Evolutionary conservation across 2,113 vertebrate genomes (phyloP).

Genomic region (Peromyscus maniculatus): DNA sequence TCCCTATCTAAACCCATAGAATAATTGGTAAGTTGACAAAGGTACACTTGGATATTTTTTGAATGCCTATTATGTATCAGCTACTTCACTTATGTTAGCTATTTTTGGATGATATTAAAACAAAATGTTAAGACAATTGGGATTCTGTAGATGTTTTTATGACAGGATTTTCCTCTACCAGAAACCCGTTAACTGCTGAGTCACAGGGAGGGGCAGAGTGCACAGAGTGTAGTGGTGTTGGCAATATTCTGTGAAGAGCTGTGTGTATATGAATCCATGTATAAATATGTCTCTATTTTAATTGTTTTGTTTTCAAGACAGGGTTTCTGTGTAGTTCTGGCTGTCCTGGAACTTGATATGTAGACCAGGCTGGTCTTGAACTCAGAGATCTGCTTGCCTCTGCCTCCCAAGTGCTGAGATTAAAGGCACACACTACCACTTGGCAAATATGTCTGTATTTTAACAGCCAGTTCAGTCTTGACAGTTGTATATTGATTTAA

Average conservation of each 20-base stretch:
- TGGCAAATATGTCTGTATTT: not conserved
- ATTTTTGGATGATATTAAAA: conserved; percentile 9
- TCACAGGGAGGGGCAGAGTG: not conserved
- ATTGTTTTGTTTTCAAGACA: not conserved
- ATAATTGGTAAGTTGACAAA: not conserved
- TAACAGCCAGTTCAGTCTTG: not conserved
- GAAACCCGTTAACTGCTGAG: not conserved
- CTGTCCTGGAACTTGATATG: no score
- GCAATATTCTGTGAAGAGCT: conserved; percentile 1
- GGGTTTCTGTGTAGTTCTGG: not conserved
- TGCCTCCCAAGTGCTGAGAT: no score
- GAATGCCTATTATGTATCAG: conserved; percentile 19
- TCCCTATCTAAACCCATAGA: conserved; percentile 26
- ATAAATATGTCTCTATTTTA: not conserved
- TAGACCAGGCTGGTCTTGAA: no score
- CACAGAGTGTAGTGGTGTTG: not conserved
- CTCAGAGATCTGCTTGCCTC: no score
- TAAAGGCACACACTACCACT: no score
- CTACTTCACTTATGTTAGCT: conserved; percentile 50
- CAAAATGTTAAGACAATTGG: not conserved
- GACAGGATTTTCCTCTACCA: not conserved
- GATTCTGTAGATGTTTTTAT: conserved; percentile 16
- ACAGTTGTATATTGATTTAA: conserved; percentile 16
- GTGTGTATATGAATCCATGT: not conserved
- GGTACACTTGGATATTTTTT: not conserved